phyloP scores from a whole-genome alignment of 2,797 vertebrate species.

The Anguilla pacifica region DNA sequence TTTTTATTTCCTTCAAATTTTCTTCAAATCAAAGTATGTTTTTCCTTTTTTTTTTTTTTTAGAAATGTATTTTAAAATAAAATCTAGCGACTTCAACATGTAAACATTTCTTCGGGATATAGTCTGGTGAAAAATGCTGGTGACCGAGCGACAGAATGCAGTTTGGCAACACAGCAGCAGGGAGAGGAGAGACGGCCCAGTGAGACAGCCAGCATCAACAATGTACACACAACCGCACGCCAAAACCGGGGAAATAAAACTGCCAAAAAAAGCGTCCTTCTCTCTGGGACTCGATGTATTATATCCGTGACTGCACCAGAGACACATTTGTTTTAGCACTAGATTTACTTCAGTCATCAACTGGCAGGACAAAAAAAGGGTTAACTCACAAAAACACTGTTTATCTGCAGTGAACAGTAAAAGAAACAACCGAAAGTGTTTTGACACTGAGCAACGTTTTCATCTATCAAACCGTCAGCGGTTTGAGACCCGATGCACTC shows the following conservation, averaged over 20 bases:
- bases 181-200: background rate
- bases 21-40: background rate
- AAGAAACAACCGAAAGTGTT: constrained; percentile 7
- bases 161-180: background rate
- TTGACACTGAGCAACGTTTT: background rate
- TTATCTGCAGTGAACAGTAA: background rate
- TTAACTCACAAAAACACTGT: constrained; percentile 1
- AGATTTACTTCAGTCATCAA: constrained; percentile 8
- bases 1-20: background rate
- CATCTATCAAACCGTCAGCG: constrained; percentile 16
- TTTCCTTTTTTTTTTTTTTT: background rate
- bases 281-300: background rate
- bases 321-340: background rate
- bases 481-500: background rate
- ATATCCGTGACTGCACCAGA: background rate
- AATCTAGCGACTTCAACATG: background rate
- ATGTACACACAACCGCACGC: background rate
- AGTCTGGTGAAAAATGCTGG: background rate
- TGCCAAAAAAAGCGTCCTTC: background rate
- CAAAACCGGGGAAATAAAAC: background rate
- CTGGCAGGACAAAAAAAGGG: background rate
- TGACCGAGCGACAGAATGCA: background rate
- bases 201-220: background rate
- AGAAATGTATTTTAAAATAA: background rate
- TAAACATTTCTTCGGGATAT: background rate